Evolutionary conservation across 2,113 vertebrate species (phyloP).

Genomic region (human): GRCh38 chr13:52542501-52543000

Average conservation of each 20-base stretch:
- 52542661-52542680: no score
- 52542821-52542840: not conserved
- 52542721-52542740: not conserved
- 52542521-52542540: no score
- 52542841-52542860: not conserved
- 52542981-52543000: not conserved
- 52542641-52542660: no score
- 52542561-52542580: no score
- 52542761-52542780: not conserved
- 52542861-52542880: not conserved
- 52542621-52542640: no score
- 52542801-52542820: not conserved
- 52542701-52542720: not conserved
- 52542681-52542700: not conserved
- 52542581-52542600: no score
- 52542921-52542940: not conserved
- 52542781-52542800: not conserved
- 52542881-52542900: not conserved
- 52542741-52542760: not conserved
- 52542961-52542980: not conserved
- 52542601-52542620: no score
- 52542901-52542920: not conserved
- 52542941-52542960: not conserved
- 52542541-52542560: no score
- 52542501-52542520: no score